A percentile compares a stretch with the other conserved stretches of the same genome.
These are phyloP conservation scores for Karalla daura DNA, from an alignment of 2,797 vertebrate genomes.

Conservation along the genomic window DNA sequence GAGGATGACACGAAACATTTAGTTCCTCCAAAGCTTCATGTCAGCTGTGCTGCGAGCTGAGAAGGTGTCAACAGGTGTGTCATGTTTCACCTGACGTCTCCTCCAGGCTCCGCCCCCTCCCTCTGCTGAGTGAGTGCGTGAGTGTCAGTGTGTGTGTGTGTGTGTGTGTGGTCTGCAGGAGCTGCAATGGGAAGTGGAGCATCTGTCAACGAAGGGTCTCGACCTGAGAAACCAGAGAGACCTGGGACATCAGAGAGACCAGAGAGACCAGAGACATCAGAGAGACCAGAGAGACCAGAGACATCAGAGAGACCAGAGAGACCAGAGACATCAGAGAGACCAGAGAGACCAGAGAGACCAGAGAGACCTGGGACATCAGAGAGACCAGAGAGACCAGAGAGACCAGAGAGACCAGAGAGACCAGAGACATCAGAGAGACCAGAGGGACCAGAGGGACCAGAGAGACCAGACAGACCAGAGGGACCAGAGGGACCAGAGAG, in stretches of 20 bases:
- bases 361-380: neutral
- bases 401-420: no score
- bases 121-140: neutral
- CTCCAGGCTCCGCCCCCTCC: neutral
- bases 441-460: no score
- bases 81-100: constrained; percentile 32
- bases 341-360: no score
- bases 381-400: no score
- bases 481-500: no score
- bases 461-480: no score
- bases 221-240: neutral
- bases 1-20: no score
- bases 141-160: neutral
- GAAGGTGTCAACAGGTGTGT: constrained; percentile 37
- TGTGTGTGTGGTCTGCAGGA: no score
- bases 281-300: constrained; percentile 2
- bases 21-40: no score
- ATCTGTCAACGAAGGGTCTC: constrained; percentile 27
- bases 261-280: neutral
- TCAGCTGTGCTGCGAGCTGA: neutral
- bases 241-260: neutral
- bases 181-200: constrained; percentile 60
- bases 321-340: neutral
- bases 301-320: neutral
- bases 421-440: neutral